A percentile compares a stretch with the other conserved stretches of the same genome.
phyloP scores from a whole-genome alignment of 2,113 vertebrate species.

The Chaetodon trifascialis region DNA sequence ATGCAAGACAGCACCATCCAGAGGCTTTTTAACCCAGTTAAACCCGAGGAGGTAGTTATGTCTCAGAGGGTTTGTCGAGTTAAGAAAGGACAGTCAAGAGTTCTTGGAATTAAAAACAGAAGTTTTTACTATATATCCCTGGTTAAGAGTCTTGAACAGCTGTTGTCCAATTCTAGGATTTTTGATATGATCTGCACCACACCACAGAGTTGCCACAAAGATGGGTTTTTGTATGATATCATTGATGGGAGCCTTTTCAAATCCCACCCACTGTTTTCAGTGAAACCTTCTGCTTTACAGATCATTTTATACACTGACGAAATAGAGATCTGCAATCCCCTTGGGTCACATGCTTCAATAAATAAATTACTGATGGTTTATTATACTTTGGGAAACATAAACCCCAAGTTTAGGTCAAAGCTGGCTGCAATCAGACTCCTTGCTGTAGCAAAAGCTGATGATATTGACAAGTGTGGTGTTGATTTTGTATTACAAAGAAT shows the following conservation, averaged over 20 bases:
- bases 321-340: neutral
- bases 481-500: neutral
- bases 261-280: constrained; percentile 9
- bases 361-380: constrained; percentile 20
- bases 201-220: neutral
- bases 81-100: constrained; percentile 16
- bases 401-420: constrained; percentile 24
- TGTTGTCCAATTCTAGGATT: constrained; percentile 5
- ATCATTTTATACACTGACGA: constrained; percentile 5
- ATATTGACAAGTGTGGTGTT: too few relatives aligned
- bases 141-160: constrained; percentile 13
- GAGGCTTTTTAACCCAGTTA: constrained; percentile 20
- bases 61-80: constrained; percentile 19
- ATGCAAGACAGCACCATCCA: neutral
- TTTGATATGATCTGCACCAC: neutral
- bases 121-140: constrained; percentile 1
- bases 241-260: neutral
- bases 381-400: constrained; percentile 22
- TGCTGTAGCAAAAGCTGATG: constrained; percentile 18
- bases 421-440: constrained; percentile 14
- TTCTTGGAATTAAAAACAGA: neutral
- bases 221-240: constrained; percentile 4
- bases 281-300: neutral
- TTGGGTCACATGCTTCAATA: neutral
- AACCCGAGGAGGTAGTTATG: neutral